Evolutionary conservation across 2,888 invertebrate species (phyloP).

Genomic region (Aphodius granarius): DNA sequence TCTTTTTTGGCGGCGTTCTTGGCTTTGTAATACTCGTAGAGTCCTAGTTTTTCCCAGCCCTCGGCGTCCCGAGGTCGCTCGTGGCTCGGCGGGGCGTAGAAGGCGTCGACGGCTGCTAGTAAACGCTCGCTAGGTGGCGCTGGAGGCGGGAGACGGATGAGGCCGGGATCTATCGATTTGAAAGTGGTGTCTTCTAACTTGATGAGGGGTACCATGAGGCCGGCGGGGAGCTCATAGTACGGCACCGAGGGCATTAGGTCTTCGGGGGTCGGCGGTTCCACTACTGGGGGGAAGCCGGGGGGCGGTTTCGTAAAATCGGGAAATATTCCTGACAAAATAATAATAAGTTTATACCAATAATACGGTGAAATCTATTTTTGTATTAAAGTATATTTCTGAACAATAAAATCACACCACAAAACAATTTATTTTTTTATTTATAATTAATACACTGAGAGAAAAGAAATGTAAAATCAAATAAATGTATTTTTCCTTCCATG

Average conservation of each 20-base stretch:
- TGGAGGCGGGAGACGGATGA: conserved; percentile 91
- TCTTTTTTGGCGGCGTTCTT: conserved; percentile 89
- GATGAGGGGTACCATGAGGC: conserved; percentile 96
- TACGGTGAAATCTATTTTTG: too few species aligned
- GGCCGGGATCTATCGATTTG: conserved; percentile 84
- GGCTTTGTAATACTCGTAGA: conserved; percentile 97
- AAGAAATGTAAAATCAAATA: too few species aligned
- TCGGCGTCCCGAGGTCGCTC: conserved; percentile 94
- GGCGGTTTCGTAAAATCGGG: conserved; percentile 88
- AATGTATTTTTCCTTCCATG: too few species aligned
- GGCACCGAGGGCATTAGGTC: conserved; percentile 88
- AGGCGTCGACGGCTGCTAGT: conserved; percentile 92
- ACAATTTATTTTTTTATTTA: too few species aligned
- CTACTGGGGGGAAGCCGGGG: conserved; percentile 67
- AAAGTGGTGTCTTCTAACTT: conserved; percentile 91
- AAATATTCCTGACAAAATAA: conserved; percentile 59
- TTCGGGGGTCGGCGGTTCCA: conserved; percentile 59
- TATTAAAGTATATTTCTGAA: too few species aligned
- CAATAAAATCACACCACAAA: too few species aligned
- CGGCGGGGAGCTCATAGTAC: conserved; percentile 96
- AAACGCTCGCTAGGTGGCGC: conserved; percentile 93
- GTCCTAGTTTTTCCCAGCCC: conserved; percentile 97
- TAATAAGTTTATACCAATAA: too few species aligned
- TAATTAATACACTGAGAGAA: too few species aligned
- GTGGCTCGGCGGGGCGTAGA: conserved; percentile 93